These are phyloP conservation scores for Hydrolagus affinis DNA, from an alignment of 2,113 vertebrate species.

Conservation along the genomic window DNA sequence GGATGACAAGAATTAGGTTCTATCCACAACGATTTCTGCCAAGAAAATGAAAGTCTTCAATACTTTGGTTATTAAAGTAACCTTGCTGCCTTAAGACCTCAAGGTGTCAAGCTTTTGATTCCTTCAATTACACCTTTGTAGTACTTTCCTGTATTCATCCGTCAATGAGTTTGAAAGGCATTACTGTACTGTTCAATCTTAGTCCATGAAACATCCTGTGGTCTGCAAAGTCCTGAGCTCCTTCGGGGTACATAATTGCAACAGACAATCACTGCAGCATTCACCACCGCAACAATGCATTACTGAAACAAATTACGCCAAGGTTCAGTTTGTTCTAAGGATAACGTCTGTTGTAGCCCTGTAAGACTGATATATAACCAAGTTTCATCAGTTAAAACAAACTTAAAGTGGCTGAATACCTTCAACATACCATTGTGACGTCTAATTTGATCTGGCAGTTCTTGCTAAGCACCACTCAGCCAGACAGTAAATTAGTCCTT, in stretches of 20 bases:
- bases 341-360: background rate
- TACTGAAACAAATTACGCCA: background rate
- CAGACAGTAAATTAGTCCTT: background rate
- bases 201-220: background rate
- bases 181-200: background rate
- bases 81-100: too few species aligned
- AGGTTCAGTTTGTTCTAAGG: background rate
- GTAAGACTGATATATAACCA: background rate
- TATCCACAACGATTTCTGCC: too few species aligned
- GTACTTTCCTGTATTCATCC: background rate
- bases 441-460: background rate
- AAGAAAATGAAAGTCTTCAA: too few species aligned
- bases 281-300: background rate
- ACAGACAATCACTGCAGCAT: background rate
- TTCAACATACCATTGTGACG: too few species aligned
- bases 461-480: background rate
- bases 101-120: background rate
- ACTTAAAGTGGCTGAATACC: slow-evolving; percentile 3
- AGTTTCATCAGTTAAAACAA: slow-evolving; percentile 12
- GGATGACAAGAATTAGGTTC: too few species aligned
- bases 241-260: background rate
- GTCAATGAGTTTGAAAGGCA: background rate
- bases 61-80: too few species aligned
- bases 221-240: background rate
- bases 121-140: background rate